These are phyloP conservation scores for Mythimna pallens DNA, from an alignment of 2,888 invertebrate species.

Conservation along the genomic window DNA sequence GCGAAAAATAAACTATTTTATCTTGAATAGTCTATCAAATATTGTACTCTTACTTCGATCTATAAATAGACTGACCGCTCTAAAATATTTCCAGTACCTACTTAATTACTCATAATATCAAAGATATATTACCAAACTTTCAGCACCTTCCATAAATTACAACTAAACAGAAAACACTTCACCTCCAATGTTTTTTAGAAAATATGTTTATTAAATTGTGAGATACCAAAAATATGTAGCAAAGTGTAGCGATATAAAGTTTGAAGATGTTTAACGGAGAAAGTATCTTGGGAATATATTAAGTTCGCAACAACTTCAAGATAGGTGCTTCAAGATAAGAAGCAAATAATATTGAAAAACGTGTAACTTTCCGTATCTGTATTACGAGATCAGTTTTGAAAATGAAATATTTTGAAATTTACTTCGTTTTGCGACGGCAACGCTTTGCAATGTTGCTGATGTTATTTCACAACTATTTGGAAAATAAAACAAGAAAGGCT, in stretches of 20 bases:
- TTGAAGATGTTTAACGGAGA: constrained; percentile 71
- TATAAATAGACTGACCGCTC: background rate
- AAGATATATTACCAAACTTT: constrained; percentile 45
- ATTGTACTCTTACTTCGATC: background rate
- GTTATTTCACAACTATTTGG: background rate
- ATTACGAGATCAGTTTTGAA: constrained; percentile 54
- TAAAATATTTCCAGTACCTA: constrained; percentile 21
- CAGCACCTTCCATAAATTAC: constrained; percentile 45
- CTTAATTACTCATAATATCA: constrained; percentile 31
- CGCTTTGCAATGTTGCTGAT: background rate
- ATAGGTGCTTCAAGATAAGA: constrained; percentile 69
- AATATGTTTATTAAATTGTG: constrained; percentile 63
- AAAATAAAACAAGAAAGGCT: background rate
- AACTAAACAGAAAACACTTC: constrained; percentile 47
- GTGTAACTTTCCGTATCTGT: constrained; percentile 59
- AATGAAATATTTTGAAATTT: constrained; percentile 48
- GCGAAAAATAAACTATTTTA: too few species aligned
- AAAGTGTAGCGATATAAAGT: constrained; percentile 70
- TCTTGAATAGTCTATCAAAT: background rate
- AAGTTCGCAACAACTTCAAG: constrained; percentile 72
- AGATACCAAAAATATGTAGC: constrained; percentile 66
- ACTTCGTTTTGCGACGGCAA: constrained; percentile 19
- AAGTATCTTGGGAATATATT: constrained; percentile 74
- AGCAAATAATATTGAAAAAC: constrained; percentile 70
- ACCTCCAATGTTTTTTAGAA: constrained; percentile 58